A percentile compares a stretch with the other conserved stretches of the same genome.
phyloP scores from a whole-genome alignment of 2,797 vertebrate species.

The Cuniculus paca region DNA sequence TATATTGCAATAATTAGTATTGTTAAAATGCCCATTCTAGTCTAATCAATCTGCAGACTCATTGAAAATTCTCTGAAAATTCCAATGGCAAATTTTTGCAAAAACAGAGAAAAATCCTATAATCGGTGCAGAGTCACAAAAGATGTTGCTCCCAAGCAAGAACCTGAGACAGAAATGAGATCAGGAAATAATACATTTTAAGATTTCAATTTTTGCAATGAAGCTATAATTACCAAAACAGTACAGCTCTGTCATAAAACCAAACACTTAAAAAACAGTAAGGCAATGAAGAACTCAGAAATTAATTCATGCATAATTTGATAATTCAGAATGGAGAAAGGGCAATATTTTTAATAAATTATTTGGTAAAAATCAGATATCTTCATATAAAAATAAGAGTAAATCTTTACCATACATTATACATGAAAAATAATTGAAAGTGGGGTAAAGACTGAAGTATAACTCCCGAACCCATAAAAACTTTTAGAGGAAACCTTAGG shows the following conservation, averaged over 20 bases:
- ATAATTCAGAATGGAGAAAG: background rate
- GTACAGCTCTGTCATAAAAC: background rate
- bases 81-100: background rate
- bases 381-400: background rate
- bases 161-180: background rate
- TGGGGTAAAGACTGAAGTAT: background rate
- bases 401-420: background rate
- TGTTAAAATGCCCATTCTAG: background rate
- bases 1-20: background rate
- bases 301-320: background rate
- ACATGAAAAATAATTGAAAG: background rate
- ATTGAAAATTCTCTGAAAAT: background rate
- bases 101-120: background rate
- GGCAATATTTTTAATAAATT: background rate
- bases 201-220: background rate
- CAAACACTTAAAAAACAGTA: background rate
- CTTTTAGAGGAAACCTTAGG: background rate
- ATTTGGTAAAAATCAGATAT: background rate
- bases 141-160: background rate
- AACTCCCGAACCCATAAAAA: background rate
- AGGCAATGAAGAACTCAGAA: background rate
- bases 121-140: background rate
- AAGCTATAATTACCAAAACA: background rate
- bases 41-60: background rate
- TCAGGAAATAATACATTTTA: background rate